Conservation (phyloP, 2,113 vertebrate genomes). For the Lichenostomus cassidix region DNA sequence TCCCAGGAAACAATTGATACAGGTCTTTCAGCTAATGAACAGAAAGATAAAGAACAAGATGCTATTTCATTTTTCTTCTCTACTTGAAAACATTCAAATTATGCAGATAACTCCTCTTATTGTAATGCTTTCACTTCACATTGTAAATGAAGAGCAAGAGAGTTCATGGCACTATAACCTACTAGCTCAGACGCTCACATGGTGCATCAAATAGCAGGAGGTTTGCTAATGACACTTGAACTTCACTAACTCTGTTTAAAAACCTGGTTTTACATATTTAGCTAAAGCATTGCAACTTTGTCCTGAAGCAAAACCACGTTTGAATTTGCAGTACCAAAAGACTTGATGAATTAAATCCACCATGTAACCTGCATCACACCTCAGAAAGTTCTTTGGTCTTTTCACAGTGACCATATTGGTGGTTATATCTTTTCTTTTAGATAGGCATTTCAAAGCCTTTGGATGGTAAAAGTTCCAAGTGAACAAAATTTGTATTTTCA, state of each 20-base stretch:
- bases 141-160: neutral
- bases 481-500: neutral
- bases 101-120: neutral
- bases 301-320: neutral
- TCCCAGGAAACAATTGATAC: neutral
- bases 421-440: neutral
- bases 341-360: neutral
- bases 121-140: neutral
- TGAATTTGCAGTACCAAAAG: neutral
- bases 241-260: neutral
- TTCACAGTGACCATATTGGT: neutral
- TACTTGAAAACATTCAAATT: neutral
- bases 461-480: neutral
- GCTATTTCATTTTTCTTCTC: neutral
- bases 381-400: neutral
- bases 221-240: neutral
- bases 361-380: rapidly evolving
- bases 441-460: neutral
- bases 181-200: neutral
- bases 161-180: neutral
- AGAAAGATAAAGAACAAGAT: neutral
- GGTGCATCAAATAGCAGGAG: neutral
- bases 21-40: neutral
- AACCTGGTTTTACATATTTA: neutral
- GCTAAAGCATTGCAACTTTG: neutral